Base-by-base conservation (phyloP, 2,888 invertebrate species). In the Drosophila monieri region DNA sequence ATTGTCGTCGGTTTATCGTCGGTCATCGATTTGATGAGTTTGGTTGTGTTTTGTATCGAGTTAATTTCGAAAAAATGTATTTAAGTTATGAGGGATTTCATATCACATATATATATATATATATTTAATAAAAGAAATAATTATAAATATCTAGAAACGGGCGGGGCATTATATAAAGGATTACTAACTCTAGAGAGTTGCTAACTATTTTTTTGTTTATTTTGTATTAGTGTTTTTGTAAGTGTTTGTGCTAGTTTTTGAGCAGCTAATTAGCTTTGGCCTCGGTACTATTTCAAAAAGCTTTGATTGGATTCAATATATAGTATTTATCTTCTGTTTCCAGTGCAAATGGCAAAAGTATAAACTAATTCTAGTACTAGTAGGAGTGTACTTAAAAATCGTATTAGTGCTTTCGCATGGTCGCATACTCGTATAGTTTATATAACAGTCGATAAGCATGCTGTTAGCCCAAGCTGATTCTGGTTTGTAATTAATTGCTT, bases 211-310 rank as follows among this genome's bases (percentile, higher is more conserved):
- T 27, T 51, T 59, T 52, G 25, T 44, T 23, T 43, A 18, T 59
- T 52, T 32, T 43, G 46, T 39, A 6, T 15, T 32, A 43, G 46
- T 41, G 14, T 41, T 18, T 15, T 41, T 68, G 52, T 76, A n/a
- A 48, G 49, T 77, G 51, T 58, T 39, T 60, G 39, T 64, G 44
- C 9, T 51, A 10, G 39, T 48, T 37, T 54, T 32, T 74, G 30
- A 86, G 85, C 88, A 85, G 86, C 88, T 88, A 86, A 85, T 86
- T 85, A 85, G 88, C 85, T 73, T 52, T 5, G 46, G 71, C 59
- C 46, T 65, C 32, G 56, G 30, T 35, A 66, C 68, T 66, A 56
- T 47, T 65, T 43, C n/a, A 44, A 18, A 15, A 66, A 66, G 68
- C 68, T 52, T 44, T n/a, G 43, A 15, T 52, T 51, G 54, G 27